Percentiles rank a stretch among this genome's conserved stretches.
Evolutionary conservation across 2,797 vertebrate genomes (phyloP).

Genomic region (Etheostoma nigrum): DNA sequence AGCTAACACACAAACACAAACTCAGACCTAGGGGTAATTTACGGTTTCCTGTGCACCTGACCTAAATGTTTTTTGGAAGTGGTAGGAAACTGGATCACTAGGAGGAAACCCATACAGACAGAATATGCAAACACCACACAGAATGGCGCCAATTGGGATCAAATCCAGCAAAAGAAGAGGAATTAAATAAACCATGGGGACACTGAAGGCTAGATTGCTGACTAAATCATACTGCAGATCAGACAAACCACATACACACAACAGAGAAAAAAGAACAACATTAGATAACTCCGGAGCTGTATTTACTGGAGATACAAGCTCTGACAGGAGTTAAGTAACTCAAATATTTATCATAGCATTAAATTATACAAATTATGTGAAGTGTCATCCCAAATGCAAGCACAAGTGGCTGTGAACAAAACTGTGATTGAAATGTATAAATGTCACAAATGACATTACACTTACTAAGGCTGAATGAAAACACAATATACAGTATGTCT

Average conservation of each 20-base stretch:
- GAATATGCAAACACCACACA: background rate
- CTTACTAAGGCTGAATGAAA: too few species aligned
- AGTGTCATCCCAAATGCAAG: background rate
- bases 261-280: background rate
- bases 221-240: background rate
- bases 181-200: background rate
- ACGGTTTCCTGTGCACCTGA: constrained; percentile 13
- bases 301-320: background rate
- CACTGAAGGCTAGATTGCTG: background rate
- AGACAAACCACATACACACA: background rate
- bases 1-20: background rate
- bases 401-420: background rate
- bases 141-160: background rate
- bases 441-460: background rate
- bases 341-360: background rate
- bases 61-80: constrained; percentile 15
- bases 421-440: background rate
- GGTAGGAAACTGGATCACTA: constrained; percentile 24
- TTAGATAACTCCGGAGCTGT: background rate
- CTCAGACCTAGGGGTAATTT: background rate
- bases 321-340: background rate
- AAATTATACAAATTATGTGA: background rate
- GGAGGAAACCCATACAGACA: background rate
- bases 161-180: background rate
- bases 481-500: too few species aligned